A percentile compares a stretch with the other conserved stretches of the same genome.
Evolutionary conservation across 2,888 invertebrate species (phyloP).

Genomic region (Scelioninae gen. 2): DNA sequence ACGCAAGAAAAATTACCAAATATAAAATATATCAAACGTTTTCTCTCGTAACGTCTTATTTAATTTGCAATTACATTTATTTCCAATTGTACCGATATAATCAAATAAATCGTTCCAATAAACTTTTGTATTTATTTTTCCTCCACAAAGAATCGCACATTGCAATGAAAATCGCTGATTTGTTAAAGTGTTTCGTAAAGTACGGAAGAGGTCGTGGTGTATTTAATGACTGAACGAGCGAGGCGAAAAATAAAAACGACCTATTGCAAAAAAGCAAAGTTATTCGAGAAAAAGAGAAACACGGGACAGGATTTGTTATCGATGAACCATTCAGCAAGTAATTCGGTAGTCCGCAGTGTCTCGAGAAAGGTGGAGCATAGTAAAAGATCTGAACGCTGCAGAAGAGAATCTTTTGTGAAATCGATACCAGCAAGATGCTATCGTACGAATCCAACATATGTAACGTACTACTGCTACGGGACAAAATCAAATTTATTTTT

Average conservation of each 20-base stretch:
- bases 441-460: constrained; percentile 74
- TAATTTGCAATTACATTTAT: too few species aligned
- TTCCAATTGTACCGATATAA: too few species aligned
- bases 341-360: constrained; percentile 65
- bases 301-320: constrained; percentile 52
- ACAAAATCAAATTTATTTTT: constrained; percentile 72
- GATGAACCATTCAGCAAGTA: constrained; percentile 64
- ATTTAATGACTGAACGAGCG: constrained; percentile 1
- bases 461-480: constrained; percentile 73
- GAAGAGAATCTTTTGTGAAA: constrained; percentile 72
- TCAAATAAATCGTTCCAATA: too few species aligned
- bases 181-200: background rate
- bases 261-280: background rate
- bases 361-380: constrained; percentile 62
- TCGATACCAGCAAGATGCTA: constrained; percentile 74
- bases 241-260: background rate
- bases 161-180: background rate
- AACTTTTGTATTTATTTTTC: too few species aligned
- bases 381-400: constrained; percentile 54
- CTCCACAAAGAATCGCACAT: too few species aligned
- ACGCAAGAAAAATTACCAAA: too few species aligned
- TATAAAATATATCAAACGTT: too few species aligned
- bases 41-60: too few species aligned
- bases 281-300: constrained; percentile 6
- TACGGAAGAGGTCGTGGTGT: background rate